phyloP scores from a whole-genome alignment of 2,113 vertebrate species.

The Grantiella picta region DNA sequence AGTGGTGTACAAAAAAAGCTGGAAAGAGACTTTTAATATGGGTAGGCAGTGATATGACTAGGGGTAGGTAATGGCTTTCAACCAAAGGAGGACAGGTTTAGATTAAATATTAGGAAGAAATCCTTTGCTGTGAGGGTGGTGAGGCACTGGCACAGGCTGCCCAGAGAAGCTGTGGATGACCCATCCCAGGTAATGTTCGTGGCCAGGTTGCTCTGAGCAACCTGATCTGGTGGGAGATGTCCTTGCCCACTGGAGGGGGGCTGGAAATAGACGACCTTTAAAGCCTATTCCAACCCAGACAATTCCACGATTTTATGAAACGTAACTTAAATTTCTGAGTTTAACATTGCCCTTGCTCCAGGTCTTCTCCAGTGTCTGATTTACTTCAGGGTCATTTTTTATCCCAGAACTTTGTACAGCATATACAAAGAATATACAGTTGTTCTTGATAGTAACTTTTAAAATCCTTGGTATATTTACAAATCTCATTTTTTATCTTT shows the following conservation, averaged over 20 bases:
- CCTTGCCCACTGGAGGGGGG: not conserved
- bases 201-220: not conserved
- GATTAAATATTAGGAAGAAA: not conserved
- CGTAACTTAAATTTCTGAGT: not conserved
- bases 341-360: not conserved
- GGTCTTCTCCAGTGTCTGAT: not conserved
- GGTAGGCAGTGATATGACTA: not conserved
- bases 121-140: not conserved
- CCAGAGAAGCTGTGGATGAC: not conserved
- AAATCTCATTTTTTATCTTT: not conserved
- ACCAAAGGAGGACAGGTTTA: not conserved
- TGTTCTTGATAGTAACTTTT: not conserved
- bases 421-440: not conserved
- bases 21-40: accelerated
- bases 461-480: not conserved
- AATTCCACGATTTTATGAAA: not conserved
- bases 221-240: not conserved
- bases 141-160: not conserved
- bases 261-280: not conserved
- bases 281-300: not conserved
- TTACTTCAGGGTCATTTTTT: not conserved
- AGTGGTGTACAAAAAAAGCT: not conserved
- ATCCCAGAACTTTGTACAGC: not conserved
- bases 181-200: not conserved
- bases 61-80: not conserved